Conservation (phyloP, 2,113 vertebrate genomes). For the Phylloscopus trochilus region DNA sequence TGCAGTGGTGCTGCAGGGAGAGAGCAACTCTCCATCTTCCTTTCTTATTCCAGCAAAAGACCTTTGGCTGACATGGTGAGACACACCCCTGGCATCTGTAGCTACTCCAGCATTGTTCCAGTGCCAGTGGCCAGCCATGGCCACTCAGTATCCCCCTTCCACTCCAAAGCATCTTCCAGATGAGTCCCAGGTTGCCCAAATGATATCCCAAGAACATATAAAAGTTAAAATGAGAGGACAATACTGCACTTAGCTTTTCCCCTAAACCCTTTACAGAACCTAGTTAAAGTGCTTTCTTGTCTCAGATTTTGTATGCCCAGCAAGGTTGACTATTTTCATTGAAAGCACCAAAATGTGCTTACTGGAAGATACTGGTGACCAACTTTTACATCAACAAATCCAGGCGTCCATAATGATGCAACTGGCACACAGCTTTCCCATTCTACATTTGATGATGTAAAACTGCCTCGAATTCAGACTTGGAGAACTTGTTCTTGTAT, state of each 20-base stretch:
- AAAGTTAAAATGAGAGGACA: neutral
- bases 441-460: neutral
- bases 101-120: neutral
- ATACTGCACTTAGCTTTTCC: neutral
- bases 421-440: neutral
- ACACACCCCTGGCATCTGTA: accelerated
- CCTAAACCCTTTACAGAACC: neutral
- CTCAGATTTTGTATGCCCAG: neutral
- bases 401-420: neutral
- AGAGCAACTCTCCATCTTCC: neutral
- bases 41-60: neutral
- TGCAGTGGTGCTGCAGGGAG: neutral
- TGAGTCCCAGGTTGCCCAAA: neutral
- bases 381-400: neutral
- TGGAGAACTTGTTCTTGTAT: neutral
- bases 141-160: neutral
- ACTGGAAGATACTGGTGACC: neutral
- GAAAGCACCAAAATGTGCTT: neutral
- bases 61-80: neutral
- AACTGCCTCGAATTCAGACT: neutral
- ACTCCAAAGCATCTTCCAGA: neutral
- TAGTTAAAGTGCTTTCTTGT: neutral
- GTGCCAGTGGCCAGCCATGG: neutral
- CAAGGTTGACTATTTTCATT: neutral
- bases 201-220: neutral